Evolutionary conservation across 2,113 vertebrate genomes (phyloP).

Genomic region (Vireo altiloquus): DNA sequence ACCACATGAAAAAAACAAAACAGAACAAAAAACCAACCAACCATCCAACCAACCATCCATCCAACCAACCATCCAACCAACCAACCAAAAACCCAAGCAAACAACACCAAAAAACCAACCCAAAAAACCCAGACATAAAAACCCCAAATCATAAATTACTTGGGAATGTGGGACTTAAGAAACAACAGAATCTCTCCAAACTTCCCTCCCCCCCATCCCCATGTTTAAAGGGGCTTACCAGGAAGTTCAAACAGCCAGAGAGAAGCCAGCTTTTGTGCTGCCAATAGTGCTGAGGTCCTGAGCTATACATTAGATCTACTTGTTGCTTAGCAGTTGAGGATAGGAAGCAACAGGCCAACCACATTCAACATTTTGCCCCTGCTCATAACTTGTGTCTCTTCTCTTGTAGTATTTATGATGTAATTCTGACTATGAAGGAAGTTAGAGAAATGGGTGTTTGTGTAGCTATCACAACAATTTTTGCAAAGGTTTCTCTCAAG

Average conservation of each 20-base stretch:
- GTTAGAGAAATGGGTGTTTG: not conserved
- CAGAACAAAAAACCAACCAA: not conserved
- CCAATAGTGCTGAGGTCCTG: not conserved
- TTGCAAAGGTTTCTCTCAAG: not conserved
- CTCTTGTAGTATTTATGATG: not conserved
- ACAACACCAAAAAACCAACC: not conserved
- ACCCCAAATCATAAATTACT: not conserved
- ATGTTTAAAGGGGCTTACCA: not conserved
- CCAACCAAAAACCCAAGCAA: not conserved
- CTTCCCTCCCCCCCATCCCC: rapidly evolving
- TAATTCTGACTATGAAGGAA: not conserved
- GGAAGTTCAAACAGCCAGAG: not conserved
- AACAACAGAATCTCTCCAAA: rapidly evolving
- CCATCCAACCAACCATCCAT: not conserved
- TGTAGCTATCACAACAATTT: not conserved
- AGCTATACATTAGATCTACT: not conserved
- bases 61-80: not conserved
- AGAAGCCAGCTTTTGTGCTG: not conserved
- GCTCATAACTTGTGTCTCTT: not conserved
- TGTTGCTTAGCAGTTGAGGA: not conserved
- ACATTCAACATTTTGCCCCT: not conserved
- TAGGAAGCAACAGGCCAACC: not conserved
- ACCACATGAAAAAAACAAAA: no score
- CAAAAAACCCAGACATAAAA: no score
- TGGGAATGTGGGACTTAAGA: not conserved